Evolutionary conservation across 2,888 invertebrate species (phyloP), one percentile per base, ranked within the genome.

Genomic region (Pteria penguin): DNA sequence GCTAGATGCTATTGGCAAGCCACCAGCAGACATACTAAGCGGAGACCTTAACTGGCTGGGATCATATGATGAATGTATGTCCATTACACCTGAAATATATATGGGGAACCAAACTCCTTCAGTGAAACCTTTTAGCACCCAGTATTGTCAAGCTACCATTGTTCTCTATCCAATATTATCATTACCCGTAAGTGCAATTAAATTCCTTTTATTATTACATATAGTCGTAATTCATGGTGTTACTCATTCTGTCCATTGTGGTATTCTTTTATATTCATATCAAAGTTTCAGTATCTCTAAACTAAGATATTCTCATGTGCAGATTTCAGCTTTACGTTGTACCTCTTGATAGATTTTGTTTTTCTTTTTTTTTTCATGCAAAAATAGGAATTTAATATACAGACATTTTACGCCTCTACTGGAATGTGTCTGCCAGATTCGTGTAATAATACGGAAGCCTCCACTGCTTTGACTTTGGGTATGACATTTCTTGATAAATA

Each of bases 1-100:
- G 78, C 1, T 84, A 2, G 84, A 84, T 63, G 80, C 84, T 4
- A 72, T 57, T 3, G 84, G 78, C 2, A 84, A 83, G 31, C 80
- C 81, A 4, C 72, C 54, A 8, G 54, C 78, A 26, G 79, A 70
- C 31, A 57, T 83, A 11, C 63, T 77, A 3, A 74, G 78, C 1
- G 81, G 78, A 0, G 69, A 77, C 55, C 14, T 73, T 2, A 71
- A 63, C 22, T 82, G 80, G 82, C 22, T 80, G 2, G 83, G 84
- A 8, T 69, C 72, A 22, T 84, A 79, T 60, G 76, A 81, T 5
- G 76, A 82, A 32, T 84, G 84, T 69, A 63, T 57, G 5, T 29
- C 55, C 33, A 31, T 45, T 14, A 45, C 8, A 18, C 45, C 45
- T 45, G 45, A 14, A 14, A 8, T 14, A 45, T 45, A 45, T 45